Evolutionary conservation across 2,797 vertebrate species (phyloP).

Genomic region (Bradypus variegatus): DNA sequence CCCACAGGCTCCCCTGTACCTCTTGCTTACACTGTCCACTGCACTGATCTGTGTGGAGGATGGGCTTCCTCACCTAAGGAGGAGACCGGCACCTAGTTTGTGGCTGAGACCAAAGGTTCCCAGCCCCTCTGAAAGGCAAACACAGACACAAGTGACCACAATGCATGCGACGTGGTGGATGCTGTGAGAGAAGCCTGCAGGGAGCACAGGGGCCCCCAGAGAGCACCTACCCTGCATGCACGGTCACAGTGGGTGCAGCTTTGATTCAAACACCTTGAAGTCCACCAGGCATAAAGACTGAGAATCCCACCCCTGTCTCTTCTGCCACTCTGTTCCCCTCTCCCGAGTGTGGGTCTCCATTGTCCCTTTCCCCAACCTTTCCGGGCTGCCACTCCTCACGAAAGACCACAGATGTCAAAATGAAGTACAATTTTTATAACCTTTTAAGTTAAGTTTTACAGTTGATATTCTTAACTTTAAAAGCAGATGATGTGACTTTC

Average conservation of each 20-base stretch:
- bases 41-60: background rate
- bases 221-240: background rate
- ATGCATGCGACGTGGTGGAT: accelerated
- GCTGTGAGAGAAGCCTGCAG: background rate
- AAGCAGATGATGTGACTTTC: background rate
- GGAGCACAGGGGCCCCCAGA: accelerated
- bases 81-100: background rate
- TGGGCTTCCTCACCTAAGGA: background rate
- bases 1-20: background rate
- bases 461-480: background rate
- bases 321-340: background rate
- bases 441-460: background rate
- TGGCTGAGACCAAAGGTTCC: background rate
- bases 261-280: background rate
- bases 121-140: background rate
- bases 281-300: background rate
- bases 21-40: background rate
- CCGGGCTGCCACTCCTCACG: background rate
- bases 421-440: background rate
- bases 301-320: background rate
- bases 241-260: background rate
- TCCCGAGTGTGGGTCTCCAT: background rate
- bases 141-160: background rate
- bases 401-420: background rate
- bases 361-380: background rate